Conservation (phyloP, 2,797 vertebrate species). For the Chromobotia macracanthus region DNA sequence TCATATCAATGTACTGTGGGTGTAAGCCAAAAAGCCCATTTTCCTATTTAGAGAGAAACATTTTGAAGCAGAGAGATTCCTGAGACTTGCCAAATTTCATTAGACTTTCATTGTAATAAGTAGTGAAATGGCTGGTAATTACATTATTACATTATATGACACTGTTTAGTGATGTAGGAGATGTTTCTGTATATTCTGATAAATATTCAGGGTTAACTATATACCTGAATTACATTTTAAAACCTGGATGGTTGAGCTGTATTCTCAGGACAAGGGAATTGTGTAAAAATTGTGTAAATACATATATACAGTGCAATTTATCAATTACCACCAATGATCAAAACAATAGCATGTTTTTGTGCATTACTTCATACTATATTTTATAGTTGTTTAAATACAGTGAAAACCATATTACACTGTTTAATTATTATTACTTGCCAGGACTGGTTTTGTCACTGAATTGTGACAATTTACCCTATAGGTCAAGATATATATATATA, state of each 20-base stretch:
- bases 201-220: too few relatives aligned
- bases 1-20: constrained; percentile 80
- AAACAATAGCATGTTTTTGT: too few relatives aligned
- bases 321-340: not conserved
- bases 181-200: too few relatives aligned
- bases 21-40: constrained; percentile 47
- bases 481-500: too few relatives aligned
- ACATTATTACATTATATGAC: not conserved
- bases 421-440: too few relatives aligned
- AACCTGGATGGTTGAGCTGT: too few relatives aligned
- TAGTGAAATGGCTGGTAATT: not conserved
- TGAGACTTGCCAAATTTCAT: not conserved
- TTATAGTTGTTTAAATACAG: too few relatives aligned
- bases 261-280: too few relatives aligned
- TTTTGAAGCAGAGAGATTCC: not conserved
- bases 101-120: constrained; percentile 27
- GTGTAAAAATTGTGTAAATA: not conserved
- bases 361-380: not conserved
- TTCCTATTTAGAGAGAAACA: constrained; percentile 23
- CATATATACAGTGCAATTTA: not conserved
- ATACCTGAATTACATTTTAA: too few relatives aligned
- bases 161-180: not conserved
- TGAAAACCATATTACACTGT: too few relatives aligned
- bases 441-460: too few relatives aligned
- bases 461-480: too few relatives aligned